A percentile compares a stretch with the other conserved stretches of the same genome.
These are phyloP conservation scores for Drosophila arawakana DNA, from an alignment of 1,140 invertebrate species.

Conservation along the genomic window DNA sequence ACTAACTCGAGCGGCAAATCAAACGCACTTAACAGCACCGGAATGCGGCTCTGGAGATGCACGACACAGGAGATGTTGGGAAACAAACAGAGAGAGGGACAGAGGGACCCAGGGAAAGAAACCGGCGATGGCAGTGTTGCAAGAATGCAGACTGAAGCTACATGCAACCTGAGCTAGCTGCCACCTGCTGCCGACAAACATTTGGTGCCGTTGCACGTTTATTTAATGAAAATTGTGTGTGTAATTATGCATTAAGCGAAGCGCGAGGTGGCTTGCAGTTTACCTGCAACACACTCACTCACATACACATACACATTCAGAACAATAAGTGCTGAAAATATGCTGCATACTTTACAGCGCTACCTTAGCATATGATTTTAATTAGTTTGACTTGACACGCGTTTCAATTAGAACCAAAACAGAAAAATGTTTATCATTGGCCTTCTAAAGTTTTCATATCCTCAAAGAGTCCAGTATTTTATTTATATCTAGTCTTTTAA, in stretches of 20 bases:
- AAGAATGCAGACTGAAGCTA: conserved; percentile 33
- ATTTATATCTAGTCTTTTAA: too few relatives aligned
- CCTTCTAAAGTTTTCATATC: too few relatives aligned
- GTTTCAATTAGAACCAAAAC: conserved; percentile 42
- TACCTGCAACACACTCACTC: conserved; percentile 7
- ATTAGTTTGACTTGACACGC: conserved; percentile 65
- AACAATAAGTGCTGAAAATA: conserved; percentile 39
- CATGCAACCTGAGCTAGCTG: conserved; percentile 20
- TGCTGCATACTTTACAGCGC: conserved; percentile 60
- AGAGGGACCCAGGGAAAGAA: too few relatives aligned
- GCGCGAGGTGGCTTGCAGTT: conserved; percentile 36
- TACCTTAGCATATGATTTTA: conserved; percentile 74
- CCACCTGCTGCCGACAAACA: conserved; percentile 66
- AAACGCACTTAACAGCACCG: conserved; percentile 71
- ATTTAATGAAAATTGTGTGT: conserved; percentile 82
- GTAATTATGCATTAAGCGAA: conserved; percentile 79
- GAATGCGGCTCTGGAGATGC: conserved; percentile 20
- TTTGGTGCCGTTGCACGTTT: conserved; percentile 63
- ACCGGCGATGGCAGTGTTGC: conserved; percentile 18
- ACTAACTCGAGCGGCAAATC: conserved; percentile 82
- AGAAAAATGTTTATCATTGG: too few relatives aligned
- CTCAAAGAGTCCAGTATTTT: too few relatives aligned
- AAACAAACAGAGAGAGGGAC: too few relatives aligned
- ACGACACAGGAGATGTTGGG: background rate
- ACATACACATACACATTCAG: conserved; percentile 13